Conservation (phyloP, 2,113 vertebrate genomes). For the Malurus alboscapulatus region DNA sequence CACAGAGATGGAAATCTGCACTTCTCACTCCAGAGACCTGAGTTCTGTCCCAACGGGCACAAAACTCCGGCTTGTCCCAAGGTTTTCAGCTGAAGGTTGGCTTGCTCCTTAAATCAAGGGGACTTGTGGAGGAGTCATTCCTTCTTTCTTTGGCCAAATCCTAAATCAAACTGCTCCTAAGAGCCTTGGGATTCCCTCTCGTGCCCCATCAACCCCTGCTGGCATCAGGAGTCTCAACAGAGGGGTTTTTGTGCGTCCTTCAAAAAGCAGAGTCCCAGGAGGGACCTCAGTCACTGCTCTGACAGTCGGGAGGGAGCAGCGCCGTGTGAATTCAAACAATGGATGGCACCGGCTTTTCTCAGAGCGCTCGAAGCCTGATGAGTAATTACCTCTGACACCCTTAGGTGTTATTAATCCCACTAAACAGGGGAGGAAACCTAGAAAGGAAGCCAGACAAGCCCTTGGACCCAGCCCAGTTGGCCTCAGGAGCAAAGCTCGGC, state of each 20-base stretch:
- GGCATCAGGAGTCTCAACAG: rapidly evolving
- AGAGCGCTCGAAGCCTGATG: background rate
- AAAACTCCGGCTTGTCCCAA: background rate
- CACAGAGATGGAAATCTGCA: background rate
- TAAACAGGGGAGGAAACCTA: slow-evolving; percentile 31
- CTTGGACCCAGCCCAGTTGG: background rate
- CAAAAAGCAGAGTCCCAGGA: background rate
- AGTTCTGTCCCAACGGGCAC: rapidly evolving
- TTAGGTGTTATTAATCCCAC: slow-evolving; percentile 54
- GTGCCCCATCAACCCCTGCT: background rate
- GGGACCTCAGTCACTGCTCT: background rate
- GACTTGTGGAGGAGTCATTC: background rate
- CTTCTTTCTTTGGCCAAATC: background rate
- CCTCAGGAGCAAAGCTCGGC: background rate
- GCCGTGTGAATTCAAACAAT: background rate
- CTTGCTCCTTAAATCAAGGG: background rate
- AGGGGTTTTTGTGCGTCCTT: background rate
- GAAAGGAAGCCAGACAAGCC: slow-evolving; percentile 39
- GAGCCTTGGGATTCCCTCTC: rapidly evolving
- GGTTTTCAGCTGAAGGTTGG: background rate
- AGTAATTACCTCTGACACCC: slow-evolving; percentile 53
- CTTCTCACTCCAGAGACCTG: background rate
- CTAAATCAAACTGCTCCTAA: background rate
- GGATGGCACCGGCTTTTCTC: background rate
- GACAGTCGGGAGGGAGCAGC: background rate